phyloP scores from a whole-genome alignment of 2,888 invertebrate species.

The Lasioglossum pauxillum region DNA sequence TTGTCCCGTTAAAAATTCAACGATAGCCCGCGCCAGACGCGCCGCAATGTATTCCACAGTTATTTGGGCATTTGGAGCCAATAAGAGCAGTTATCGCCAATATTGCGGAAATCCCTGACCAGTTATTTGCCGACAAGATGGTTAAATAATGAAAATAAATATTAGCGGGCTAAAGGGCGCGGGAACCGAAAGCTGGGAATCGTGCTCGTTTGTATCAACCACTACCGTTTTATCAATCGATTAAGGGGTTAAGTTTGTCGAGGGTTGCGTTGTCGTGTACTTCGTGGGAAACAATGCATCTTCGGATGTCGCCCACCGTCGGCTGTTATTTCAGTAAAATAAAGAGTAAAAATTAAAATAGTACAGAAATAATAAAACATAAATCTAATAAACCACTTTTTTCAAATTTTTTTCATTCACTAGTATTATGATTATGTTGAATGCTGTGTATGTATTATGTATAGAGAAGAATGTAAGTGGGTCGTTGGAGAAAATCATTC shows the following conservation, averaged over 20 bases:
- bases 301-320: neutral
- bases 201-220: neutral
- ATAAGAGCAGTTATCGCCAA: slow-evolving; percentile 52
- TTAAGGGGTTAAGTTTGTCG: neutral
- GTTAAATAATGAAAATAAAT: slow-evolving; percentile 55
- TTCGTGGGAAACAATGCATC: neutral
- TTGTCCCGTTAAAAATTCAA: slow-evolving; percentile 64
- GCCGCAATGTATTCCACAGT: slow-evolving; percentile 52
- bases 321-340: too few species aligned
- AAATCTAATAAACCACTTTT: too few species aligned
- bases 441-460: too few species aligned
- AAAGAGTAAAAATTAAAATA: too few species aligned
- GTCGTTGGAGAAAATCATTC: too few species aligned
- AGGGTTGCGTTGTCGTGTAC: neutral
- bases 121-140: slow-evolving; percentile 50
- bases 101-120: slow-evolving; percentile 46
- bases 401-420: too few species aligned
- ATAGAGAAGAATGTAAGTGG: too few species aligned
- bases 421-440: too few species aligned
- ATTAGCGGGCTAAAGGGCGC: slow-evolving; percentile 8
- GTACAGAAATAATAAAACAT: too few species aligned
- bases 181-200: neutral
- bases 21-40: slow-evolving; percentile 47
- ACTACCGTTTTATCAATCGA: neutral
- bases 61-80: slow-evolving; percentile 47